These are phyloP conservation scores for Bhutanitis thaidina DNA, from an alignment of 2,888 invertebrate genomes.

Conservation along the genomic window DNA sequence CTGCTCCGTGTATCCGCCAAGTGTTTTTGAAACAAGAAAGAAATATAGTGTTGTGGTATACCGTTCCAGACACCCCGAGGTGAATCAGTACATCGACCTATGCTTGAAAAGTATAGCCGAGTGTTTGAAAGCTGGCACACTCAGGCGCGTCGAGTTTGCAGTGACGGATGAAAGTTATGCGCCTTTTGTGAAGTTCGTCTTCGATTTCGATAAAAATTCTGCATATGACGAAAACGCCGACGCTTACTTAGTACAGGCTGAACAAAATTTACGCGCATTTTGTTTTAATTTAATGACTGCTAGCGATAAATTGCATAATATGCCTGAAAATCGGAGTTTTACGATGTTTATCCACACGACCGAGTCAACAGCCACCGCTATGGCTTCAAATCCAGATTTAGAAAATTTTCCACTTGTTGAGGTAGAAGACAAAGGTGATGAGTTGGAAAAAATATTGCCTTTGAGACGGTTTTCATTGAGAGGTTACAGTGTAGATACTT, in stretches of 20 bases:
- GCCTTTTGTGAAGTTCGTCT: conserved; percentile 52
- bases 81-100: conserved; percentile 81
- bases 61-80: conserved; percentile 82
- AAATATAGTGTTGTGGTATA: conserved; percentile 82
- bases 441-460: conserved; percentile 49
- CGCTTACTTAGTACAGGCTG: conserved; percentile 81
- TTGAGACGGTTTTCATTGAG: conserved; percentile 53
- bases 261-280: conserved; percentile 81
- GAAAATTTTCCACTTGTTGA: conserved; percentile 68
- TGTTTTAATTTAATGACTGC: conserved; percentile 78
- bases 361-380: conserved; percentile 76
- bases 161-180: conserved; percentile 51
- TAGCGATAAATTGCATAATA: conserved; percentile 61
- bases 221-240: conserved; percentile 63
- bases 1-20: conserved; percentile 81
- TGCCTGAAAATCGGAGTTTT: conserved; percentile 80
- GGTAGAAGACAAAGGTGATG: conserved; percentile 37
- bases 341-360: conserved; percentile 80
- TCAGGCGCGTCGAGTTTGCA: conserved; percentile 75
- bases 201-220: conserved; percentile 49
- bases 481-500: conserved; percentile 51
- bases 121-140: conserved; percentile 67
- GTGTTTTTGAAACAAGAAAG: conserved; percentile 81
- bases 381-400: conserved; percentile 74
- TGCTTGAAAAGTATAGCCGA: conserved; percentile 71